phyloP scores from a whole-genome alignment of 2,888 invertebrate genomes.

The Drosophila phalerata region DNA sequence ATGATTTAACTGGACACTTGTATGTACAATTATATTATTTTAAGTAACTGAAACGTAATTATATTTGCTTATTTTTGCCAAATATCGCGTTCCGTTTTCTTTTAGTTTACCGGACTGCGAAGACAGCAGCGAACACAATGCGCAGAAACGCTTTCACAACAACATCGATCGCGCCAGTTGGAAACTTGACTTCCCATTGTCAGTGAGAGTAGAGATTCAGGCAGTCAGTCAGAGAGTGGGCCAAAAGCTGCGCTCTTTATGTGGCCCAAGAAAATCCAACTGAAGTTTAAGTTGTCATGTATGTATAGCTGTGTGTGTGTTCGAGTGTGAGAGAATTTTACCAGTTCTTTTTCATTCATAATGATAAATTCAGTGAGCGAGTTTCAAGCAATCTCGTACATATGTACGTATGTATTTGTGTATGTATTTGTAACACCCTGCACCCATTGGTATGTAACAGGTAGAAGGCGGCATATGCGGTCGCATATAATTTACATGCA shows the following conservation, averaged over 20 bases:
- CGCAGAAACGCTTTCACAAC: conserved; percentile 61
- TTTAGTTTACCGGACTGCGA: conserved; percentile 39
- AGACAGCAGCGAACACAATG: conserved; percentile 43
- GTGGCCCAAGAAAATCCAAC: conserved; percentile 24
- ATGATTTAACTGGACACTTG: conserved; percentile 8
- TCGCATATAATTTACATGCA: not conserved
- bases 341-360: conserved; percentile 61
- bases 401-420: not conserved
- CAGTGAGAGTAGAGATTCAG: conserved; percentile 43
- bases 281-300: conserved; percentile 18
- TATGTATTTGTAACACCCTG: not conserved
- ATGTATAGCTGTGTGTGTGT: not conserved
- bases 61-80: conserved; percentile 17
- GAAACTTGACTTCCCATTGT: conserved; percentile 51
- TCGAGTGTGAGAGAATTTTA: conserved; percentile 44
- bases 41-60: conserved; percentile 4
- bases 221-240: not conserved
- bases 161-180: conserved; percentile 52
- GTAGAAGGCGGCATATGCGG: conserved; percentile 5
- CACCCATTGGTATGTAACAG: conserved; percentile 10
- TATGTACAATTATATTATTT: conserved; percentile 9
- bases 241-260: conserved; percentile 36
- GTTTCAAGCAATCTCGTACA: conserved; percentile 16
- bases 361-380: conserved; percentile 32
- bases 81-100: conserved; percentile 45